Percentiles rank a stretch among this genome's conserved stretches.
Evolutionary conservation across 2,797 vertebrate genomes (phyloP).

Genomic region (Enteromius argenteus): DNA sequence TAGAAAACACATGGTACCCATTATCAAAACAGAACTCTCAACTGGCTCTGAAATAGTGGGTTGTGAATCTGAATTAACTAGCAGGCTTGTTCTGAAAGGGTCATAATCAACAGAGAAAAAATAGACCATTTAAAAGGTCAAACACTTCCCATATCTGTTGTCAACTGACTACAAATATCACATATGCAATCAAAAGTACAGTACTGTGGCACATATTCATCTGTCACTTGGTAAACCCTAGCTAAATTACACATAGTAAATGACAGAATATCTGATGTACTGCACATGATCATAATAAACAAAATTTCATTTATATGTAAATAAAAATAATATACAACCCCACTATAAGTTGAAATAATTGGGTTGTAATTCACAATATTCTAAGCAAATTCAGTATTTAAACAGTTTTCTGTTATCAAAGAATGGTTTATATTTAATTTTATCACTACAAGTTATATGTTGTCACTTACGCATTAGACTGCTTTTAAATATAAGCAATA

Average conservation of each 20-base stretch:
- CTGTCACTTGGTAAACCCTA: not conserved
- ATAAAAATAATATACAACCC: not conserved
- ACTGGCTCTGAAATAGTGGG: not conserved
- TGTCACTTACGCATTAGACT: not conserved
- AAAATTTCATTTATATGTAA: not conserved
- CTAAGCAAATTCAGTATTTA: not conserved
- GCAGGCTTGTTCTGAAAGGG: not conserved
- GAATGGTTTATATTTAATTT: too few species aligned
- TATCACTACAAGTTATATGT: not conserved
- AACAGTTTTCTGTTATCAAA: too few species aligned
- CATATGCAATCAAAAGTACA: not conserved
- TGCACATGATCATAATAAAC: not conserved
- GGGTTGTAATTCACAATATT: not conserved
- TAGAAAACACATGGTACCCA: slow-evolving; percentile 57
- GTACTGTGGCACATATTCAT: not conserved
- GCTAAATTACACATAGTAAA: not conserved
- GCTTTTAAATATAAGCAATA: not conserved
- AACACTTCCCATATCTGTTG: not conserved
- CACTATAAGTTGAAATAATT: not conserved
- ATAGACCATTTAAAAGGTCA: not conserved
- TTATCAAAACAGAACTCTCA: not conserved
- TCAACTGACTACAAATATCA: not conserved
- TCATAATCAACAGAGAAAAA: not conserved
- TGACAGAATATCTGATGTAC: too few species aligned
- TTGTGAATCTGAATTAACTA: not conserved